Evolutionary conservation across 2,113 vertebrate species (phyloP).

Genomic region (Pangasianodon gigas): DNA sequence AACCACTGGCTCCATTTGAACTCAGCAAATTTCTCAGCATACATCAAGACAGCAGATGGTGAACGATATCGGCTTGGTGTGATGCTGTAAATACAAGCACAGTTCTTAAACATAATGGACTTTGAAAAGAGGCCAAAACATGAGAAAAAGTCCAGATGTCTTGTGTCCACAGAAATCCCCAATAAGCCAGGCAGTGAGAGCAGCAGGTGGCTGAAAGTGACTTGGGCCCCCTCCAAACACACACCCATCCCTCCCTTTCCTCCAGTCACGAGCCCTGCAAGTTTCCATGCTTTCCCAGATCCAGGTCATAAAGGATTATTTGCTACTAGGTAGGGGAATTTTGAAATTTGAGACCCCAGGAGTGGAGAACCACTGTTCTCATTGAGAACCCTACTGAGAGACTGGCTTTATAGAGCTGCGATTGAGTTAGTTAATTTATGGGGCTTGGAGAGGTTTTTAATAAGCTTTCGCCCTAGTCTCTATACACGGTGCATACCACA

Average conservation of each 20-base stretch:
- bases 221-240: conserved; percentile 20
- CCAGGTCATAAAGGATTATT: neutral
- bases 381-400: neutral
- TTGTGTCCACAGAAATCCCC: neutral
- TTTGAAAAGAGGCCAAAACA: conserved; percentile 17
- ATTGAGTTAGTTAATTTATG: neutral
- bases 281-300: neutral
- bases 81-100: neutral
- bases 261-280: neutral
- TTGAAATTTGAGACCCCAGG: neutral
- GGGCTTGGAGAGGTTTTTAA: neutral
- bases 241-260: conserved; percentile 21
- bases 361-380: neutral
- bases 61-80: neutral
- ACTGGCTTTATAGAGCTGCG: neutral
- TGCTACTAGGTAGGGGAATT: neutral
- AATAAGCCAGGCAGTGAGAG: conserved; percentile 4
- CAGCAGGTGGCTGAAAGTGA: conserved; percentile 36
- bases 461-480: neutral
- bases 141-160: conserved; percentile 34
- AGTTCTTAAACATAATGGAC: neutral
- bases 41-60: neutral
- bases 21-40: neutral
- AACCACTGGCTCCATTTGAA: neutral
- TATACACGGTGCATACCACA: neutral